Evolutionary conservation across 2,797 vertebrate genomes (phyloP).

Genomic region (Rhyacichthys aspro): DNA sequence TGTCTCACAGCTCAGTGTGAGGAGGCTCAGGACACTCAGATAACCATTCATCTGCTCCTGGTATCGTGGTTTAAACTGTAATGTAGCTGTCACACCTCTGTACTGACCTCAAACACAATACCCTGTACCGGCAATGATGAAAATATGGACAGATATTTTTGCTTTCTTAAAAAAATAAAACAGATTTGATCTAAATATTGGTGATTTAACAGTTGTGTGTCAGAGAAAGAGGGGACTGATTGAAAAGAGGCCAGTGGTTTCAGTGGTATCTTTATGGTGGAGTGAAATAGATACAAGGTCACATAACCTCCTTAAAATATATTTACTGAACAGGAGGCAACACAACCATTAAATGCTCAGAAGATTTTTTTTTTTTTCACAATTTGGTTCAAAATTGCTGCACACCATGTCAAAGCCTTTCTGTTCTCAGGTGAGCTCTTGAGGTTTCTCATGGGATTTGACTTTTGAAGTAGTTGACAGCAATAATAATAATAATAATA

Average conservation of each 20-base stretch:
- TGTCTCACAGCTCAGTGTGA: constrained; percentile 12
- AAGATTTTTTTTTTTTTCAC: no score
- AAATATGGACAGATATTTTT: background rate
- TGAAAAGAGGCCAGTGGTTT: background rate
- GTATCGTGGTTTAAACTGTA: no score
- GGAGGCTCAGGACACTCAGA: background rate
- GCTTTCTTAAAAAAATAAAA: constrained; percentile 2
- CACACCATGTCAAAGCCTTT: no score
- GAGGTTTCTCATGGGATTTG: no score
- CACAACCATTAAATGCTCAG: background rate
- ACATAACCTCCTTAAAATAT: background rate
- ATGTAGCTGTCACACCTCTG: background rate
- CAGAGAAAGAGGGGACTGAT: background rate
- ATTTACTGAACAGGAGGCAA: background rate
- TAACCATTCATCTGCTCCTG: background rate
- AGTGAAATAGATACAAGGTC: background rate
- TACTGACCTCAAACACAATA: constrained; percentile 2
- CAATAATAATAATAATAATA: no score
- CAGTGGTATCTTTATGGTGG: background rate
- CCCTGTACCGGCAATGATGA: background rate
- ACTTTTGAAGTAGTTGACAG: background rate
- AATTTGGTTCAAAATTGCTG: background rate
- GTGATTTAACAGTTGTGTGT: background rate
- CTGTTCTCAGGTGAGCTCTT: no score
- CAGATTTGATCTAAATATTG: background rate